Conservation (phyloP, 30 jellyfish, hydroid and myxozoan species). For the Hydractinia symbiolongicarpus region DNA sequence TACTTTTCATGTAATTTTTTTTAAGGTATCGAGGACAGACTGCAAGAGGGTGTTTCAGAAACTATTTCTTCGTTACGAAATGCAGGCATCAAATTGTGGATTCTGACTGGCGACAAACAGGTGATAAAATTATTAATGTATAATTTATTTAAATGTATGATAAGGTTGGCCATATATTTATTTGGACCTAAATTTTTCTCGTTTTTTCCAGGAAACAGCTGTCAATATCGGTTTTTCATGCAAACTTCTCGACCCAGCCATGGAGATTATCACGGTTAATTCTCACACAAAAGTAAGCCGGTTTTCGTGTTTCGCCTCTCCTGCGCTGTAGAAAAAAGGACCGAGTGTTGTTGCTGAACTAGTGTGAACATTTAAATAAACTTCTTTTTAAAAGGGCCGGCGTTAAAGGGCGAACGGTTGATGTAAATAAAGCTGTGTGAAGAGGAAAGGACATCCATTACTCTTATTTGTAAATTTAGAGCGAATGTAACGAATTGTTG, state of each 20-base stretch:
- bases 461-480: not conserved
- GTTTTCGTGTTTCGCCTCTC: no score
- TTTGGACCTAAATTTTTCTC: not conserved
- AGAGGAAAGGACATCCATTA: not conserved
- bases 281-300: conserved; percentile 28
- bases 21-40: conserved; percentile 87
- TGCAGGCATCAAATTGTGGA: conserved; percentile 96
- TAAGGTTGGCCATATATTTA: no score
- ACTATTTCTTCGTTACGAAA: conserved; percentile 83
- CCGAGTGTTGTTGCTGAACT: no score
- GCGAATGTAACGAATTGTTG: conserved; percentile 64
- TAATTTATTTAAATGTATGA: no score
- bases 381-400: no score
- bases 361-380: no score
- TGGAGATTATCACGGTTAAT: conserved; percentile 71
- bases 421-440: not conserved
- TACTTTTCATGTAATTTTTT: no score
- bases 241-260: conserved; percentile 62
- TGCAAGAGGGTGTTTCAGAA: conserved; percentile 97
- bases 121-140: conserved; percentile 12
- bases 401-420: no score
- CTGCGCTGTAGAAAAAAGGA: no score
- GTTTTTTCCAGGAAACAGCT: conserved; percentile 75
- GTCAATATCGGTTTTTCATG: conserved; percentile 84
- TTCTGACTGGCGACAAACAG: conserved; percentile 97